Evolutionary conservation across 2,888 invertebrate genomes (phyloP), one percentile per base, ranked within the genome.

Genomic region (Taphrorychus bicolor): DNA sequence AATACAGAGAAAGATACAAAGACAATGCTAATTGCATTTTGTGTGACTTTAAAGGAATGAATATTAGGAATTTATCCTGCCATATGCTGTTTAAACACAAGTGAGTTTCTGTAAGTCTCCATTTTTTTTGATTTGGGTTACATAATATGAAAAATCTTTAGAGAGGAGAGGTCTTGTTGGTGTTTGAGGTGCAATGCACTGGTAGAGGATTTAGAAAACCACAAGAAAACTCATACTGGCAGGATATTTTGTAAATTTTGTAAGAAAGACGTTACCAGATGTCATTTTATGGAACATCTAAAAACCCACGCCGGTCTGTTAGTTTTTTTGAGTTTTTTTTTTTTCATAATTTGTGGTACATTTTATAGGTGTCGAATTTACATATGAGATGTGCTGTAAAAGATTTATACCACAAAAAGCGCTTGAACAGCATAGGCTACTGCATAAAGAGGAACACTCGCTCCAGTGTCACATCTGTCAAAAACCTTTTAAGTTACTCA

Each of bases 281-380:
- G 59, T 16, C 68, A 69, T 52, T 73, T 61, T 69, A 57, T 74
- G 41, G 72, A 73, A 51, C 74, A 74, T 69, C 62, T 74, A 48
- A 67, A 69, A 61, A 54, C 53, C 9, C 74, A 74, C 66, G 66
- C 74, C 64, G n/a, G n/a, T n/a, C n/a, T n/a, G n/a, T n/a, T n/a
- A n/a, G n/a, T n/a, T n/a, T n/a, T n/a, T n/a, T n/a, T n/a, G n/a
- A n/a, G n/a, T n/a, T n/a, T n/a, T n/a, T n/a, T n/a, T n/a, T n/a
- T n/a, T n/a, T n/a, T n/a, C n/a, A n/a, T n/a, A n/a, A n/a, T n/a
- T n/a, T n/a, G n/a, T n/a, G n/a, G n/a, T n/a, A n/a, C n/a, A n/a
- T 18, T 17, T 57, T 41, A 5, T 14, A 45, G 45, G 45, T 70
- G 72, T 51, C 41, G 62, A 17, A 5, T 45, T 45, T 45, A 18